Percentiles rank a stretch among this genome's conserved stretches.
phyloP scores from a whole-genome alignment of 2,113 vertebrate genomes.

The Tonatia bakeri region DNA sequence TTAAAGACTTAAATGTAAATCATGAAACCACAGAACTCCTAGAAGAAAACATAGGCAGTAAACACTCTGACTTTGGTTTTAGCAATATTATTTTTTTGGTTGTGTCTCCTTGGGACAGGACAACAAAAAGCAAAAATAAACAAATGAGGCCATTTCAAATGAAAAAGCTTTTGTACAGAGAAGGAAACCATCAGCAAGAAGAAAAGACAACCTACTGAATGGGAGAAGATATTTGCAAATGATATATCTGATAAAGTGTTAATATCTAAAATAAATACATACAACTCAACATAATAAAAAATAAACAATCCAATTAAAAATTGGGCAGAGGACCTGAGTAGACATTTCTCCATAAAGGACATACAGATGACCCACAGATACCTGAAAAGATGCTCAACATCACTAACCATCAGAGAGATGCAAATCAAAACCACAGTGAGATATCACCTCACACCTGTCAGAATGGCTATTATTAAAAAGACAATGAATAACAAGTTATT shows the following conservation, averaged over 20 bases:
- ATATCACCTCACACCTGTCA: background rate
- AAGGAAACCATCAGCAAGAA: background rate
- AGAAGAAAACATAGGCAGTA: background rate
- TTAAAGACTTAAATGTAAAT: background rate
- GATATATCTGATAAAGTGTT: background rate
- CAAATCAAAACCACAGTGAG: background rate
- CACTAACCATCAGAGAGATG: background rate
- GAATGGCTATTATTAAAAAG: background rate
- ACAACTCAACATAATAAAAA: background rate
- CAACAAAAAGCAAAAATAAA: background rate
- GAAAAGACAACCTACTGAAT: background rate
- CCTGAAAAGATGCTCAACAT: background rate
- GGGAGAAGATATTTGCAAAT: background rate
- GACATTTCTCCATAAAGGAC: background rate
- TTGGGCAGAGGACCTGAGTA: background rate
- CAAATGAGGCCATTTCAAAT: background rate
- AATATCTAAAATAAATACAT: background rate
- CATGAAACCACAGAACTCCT: background rate
- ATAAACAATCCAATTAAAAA: background rate
- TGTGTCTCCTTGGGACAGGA: background rate
- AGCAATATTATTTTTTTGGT: background rate
- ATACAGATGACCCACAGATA: no score
- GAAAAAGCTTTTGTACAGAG: background rate
- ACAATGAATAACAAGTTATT: background rate
- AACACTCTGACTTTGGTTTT: background rate